These are phyloP conservation scores for Myotis planiceps DNA, from an alignment of 2,797 vertebrate species.

Conservation along the genomic window DNA sequence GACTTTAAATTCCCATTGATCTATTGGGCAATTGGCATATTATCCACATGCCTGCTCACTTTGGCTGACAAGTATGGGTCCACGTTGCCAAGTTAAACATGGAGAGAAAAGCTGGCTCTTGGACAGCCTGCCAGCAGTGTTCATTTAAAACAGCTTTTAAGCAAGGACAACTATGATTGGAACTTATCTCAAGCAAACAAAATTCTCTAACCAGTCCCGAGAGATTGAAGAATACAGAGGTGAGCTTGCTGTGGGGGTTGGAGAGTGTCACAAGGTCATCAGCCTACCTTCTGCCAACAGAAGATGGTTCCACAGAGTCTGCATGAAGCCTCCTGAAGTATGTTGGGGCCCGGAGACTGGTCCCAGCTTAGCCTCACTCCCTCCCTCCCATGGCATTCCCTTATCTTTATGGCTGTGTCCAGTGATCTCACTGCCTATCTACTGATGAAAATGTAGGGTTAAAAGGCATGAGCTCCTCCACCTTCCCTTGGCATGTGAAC, in stretches of 20 bases:
- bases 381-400: background rate
- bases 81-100: slow-evolving; percentile 13
- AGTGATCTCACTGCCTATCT: background rate
- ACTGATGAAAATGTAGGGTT: background rate
- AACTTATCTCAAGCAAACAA: slow-evolving; percentile 56
- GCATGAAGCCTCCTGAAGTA: background rate
- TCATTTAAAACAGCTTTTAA: slow-evolving; percentile 67
- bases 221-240: background rate
- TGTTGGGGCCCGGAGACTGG: background rate
- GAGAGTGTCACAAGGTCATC: background rate
- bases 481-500: background rate
- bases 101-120: slow-evolving; percentile 11
- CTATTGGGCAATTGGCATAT: background rate
- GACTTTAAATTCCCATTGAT: slow-evolving; percentile 24
- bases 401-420: background rate
- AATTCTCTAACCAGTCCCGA: slow-evolving; percentile 19
- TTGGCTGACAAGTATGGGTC: background rate
- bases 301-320: slow-evolving; percentile 22
- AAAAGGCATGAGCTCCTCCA: background rate
- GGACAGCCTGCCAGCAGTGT: background rate
- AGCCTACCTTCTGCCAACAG: background rate
- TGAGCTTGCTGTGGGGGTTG: background rate
- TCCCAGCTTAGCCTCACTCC: background rate
- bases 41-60: background rate
- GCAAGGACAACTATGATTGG: background rate